Evolutionary conservation across 2,888 invertebrate genomes (phyloP).

Genomic region (Brenthis ino): DNA sequence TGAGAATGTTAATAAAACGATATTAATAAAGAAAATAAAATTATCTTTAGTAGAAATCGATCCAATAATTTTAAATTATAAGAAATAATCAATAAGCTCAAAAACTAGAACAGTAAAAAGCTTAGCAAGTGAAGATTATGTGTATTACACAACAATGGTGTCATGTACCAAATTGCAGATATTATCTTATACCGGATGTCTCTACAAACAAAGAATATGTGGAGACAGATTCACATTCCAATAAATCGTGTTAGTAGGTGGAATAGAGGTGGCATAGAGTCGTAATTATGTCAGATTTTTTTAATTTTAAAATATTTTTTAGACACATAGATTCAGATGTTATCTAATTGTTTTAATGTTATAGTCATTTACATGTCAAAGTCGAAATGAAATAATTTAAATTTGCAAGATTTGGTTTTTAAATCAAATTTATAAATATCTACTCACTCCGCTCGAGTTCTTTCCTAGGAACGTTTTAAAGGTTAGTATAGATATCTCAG

Average conservation of each 20-base stretch:
- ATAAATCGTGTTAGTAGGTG: conserved; percentile 74
- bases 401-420: too few species aligned
- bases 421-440: neutral
- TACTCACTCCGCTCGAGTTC: too few species aligned
- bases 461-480: too few species aligned
- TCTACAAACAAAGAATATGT: conserved; percentile 66
- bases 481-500: too few species aligned
- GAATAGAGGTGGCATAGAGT: conserved; percentile 48
- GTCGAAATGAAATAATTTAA: too few species aligned
- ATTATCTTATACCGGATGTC: conserved; percentile 64
- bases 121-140: neutral
- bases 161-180: conserved; percentile 45
- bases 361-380: neutral
- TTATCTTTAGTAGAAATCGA: too few species aligned
- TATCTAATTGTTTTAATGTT: neutral
- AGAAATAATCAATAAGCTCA: too few species aligned
- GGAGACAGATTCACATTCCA: conserved; percentile 76
- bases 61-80: too few species aligned
- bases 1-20: too few species aligned
- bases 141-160: conserved; percentile 45
- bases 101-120: conserved; percentile 1
- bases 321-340: too few species aligned
- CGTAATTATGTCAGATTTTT: conserved; percentile 1
- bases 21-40: too few species aligned
- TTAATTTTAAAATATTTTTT: neutral